phyloP scores from a whole-genome alignment of 2,113 vertebrate genomes.

The Solea senegalensis region DNA sequence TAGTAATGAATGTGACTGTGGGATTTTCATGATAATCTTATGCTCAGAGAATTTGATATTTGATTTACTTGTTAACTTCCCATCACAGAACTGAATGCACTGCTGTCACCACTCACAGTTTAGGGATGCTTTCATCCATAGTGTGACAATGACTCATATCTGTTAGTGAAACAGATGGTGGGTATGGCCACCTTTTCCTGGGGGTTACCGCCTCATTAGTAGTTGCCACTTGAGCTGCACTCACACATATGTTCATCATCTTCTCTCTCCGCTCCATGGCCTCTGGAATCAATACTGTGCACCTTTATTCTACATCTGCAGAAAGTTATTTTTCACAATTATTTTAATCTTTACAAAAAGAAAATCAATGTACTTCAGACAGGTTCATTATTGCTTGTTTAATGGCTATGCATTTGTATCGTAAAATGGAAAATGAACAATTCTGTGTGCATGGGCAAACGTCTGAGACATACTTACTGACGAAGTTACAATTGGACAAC shows the following conservation, averaged over 20 bases:
- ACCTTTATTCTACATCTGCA: too few relatives aligned
- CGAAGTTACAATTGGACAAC: too few relatives aligned
- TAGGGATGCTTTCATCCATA: constrained; percentile 29
- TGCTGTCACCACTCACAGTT: constrained; percentile 37
- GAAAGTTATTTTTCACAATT: too few relatives aligned
- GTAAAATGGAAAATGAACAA: too few relatives aligned
- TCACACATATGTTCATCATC: constrained; percentile 71
- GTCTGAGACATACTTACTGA: too few relatives aligned
- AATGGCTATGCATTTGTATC: too few relatives aligned
- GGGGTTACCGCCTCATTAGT: constrained; percentile 52
- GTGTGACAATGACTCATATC: constrained; percentile 31
- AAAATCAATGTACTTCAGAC: too few relatives aligned
- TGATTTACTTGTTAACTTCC: neutral
- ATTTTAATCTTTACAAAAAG: too few relatives aligned
- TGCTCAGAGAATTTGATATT: neutral
- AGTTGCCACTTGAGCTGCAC: constrained; percentile 53
- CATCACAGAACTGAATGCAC: constrained; percentile 4
- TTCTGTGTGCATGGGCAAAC: too few relatives aligned
- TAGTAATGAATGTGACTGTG: too few relatives aligned
- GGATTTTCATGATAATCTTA: too few relatives aligned
- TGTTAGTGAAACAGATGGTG: constrained; percentile 64
- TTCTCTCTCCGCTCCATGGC: constrained; percentile 46
- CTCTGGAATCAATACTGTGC: constrained; percentile 22
- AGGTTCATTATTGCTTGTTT: too few relatives aligned
- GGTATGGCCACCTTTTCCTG: constrained; percentile 35